These are phyloP conservation scores for Linurgus olivaceus DNA, from an alignment of 2,797 vertebrate species.

Conservation along the genomic window DNA sequence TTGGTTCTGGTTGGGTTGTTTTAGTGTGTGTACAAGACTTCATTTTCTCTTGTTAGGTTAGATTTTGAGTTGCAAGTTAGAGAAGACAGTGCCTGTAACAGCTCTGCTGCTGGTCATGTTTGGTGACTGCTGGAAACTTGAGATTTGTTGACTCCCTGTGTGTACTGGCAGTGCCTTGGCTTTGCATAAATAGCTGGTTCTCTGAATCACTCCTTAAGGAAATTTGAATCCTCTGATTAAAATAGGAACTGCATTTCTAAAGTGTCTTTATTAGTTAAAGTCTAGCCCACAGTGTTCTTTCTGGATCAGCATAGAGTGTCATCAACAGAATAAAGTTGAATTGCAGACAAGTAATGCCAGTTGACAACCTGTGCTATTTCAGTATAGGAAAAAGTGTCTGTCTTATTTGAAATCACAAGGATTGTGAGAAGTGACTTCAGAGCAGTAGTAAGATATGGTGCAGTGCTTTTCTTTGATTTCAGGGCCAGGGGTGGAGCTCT, in stretches of 20 bases:
- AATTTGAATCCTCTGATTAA: neutral
- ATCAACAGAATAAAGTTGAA: neutral
- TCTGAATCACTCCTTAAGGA: neutral
- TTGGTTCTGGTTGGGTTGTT: neutral
- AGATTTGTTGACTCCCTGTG: conserved; percentile 16
- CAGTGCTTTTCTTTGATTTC: neutral
- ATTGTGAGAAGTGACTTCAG: neutral
- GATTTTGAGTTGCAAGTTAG: neutral
- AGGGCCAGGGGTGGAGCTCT: neutral
- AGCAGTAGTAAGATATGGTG: neutral
- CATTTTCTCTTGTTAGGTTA: neutral
- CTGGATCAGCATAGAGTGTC: neutral
- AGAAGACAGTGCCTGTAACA: neutral
- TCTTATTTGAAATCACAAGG: neutral
- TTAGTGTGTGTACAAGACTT: rapidly evolving
- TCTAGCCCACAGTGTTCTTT: neutral
- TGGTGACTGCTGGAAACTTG: neutral
- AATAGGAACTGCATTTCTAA: neutral
- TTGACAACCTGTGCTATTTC: neutral
- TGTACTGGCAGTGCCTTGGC: neutral
- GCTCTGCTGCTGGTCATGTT: neutral
- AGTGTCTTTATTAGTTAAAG: neutral
- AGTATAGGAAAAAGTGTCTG: neutral
- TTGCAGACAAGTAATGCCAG: neutral
- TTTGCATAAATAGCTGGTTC: neutral